Evolutionary conservation across 2,113 vertebrate genomes (phyloP).

Genomic region (Patagioenas fasciata): DNA sequence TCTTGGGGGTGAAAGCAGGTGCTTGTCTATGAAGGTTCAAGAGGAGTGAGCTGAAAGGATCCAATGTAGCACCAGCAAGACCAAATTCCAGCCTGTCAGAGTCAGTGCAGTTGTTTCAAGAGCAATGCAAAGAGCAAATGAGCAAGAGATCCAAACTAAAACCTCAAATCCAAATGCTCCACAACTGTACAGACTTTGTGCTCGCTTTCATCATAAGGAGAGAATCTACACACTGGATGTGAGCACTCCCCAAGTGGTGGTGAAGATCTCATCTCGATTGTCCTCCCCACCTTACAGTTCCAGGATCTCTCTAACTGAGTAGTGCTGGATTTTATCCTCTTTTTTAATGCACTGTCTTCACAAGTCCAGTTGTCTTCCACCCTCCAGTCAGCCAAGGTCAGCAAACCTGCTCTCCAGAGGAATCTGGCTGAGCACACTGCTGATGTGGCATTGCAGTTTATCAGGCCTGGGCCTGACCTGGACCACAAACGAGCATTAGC

Average conservation of each 20-base stretch:
- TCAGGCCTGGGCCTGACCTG: neutral
- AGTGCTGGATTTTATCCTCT: neutral
- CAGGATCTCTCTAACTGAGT: neutral
- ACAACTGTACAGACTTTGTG: neutral
- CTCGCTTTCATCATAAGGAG: neutral
- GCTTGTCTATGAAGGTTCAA: neutral
- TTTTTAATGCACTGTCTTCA: neutral
- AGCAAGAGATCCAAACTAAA: neutral
- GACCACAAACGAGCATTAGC: neutral
- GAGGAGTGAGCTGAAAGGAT: neutral
- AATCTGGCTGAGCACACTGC: neutral
- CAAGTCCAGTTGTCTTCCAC: neutral
- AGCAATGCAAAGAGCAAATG: neutral
- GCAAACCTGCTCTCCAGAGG: neutral
- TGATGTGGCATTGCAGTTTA: neutral
- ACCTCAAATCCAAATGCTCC: neutral
- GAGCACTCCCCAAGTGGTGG: neutral
- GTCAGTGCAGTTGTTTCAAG: neutral
- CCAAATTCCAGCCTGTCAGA: neutral
- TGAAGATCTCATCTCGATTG: neutral
- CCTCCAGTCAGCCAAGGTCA: neutral
- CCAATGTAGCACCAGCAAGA: neutral
- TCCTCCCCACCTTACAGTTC: rapidly evolving
- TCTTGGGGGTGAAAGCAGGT: neutral
- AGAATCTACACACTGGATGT: neutral